Conservation (phyloP, 1,140 invertebrate genomes). For the Trissolcus basalis region DNA sequence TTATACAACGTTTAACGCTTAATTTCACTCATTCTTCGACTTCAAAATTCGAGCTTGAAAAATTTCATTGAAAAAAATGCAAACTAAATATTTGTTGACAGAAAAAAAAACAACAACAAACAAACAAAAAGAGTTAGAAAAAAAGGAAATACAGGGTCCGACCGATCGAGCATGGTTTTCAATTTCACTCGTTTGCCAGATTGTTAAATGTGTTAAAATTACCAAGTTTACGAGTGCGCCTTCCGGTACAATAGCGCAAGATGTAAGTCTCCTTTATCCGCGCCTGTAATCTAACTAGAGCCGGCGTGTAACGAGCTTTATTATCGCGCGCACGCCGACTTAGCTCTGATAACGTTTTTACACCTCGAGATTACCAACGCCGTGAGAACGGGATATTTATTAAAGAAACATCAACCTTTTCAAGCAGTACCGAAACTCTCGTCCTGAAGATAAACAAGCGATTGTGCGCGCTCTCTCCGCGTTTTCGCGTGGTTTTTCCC, state of each 20-base stretch:
- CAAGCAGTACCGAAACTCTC: conserved; percentile 22
- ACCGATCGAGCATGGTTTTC: not conserved
- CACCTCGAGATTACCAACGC: conserved; percentile 33
- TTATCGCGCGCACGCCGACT: conserved; percentile 46
- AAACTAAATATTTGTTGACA: no score
- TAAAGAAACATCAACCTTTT: conserved; percentile 50
- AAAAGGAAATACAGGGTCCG: no score
- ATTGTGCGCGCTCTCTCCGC: conserved; percentile 27
- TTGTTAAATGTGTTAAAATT: conserved; percentile 42
- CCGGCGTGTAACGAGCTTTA: conserved; percentile 55
- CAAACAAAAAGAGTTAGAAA: no score
- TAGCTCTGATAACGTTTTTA: conserved; percentile 51
- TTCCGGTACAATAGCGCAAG: conserved; percentile 45
- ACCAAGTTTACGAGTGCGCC: conserved; percentile 43
- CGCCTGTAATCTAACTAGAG: conserved; percentile 46
- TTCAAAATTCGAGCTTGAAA: no score
- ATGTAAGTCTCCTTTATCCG: conserved; percentile 54
- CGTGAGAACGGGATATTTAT: conserved; percentile 54
- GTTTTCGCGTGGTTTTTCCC: conserved; percentile 42
- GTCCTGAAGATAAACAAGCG: conserved; percentile 46
- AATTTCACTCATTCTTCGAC: no score
- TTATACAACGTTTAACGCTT: no score
- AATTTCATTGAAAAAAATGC: no score
- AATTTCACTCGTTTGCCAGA: not conserved
- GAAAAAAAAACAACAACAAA: no score